A percentile compares a stretch with the other conserved stretches of the same genome.
Evolutionary conservation across 2,797 vertebrate genomes (phyloP).

Genomic region (Sarcophilus harrisii): DNA sequence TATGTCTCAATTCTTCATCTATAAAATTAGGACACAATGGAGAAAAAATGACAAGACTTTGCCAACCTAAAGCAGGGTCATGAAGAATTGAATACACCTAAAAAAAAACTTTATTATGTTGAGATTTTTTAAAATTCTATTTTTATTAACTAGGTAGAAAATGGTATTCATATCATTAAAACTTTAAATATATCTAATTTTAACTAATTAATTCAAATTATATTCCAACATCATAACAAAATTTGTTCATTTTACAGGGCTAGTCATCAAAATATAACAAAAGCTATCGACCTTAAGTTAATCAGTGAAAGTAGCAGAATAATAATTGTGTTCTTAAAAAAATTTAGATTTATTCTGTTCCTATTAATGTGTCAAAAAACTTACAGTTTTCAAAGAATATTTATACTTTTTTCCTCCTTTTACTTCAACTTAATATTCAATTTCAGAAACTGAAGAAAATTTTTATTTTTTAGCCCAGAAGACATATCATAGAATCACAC

Average conservation of each 20-base stretch:
- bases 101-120: conserved; percentile 11
- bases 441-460: conserved; percentile 27
- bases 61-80: neutral
- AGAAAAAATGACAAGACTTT: neutral
- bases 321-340: conserved; percentile 63
- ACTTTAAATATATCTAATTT: conserved; percentile 42
- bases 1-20: neutral
- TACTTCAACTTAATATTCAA: conserved; percentile 56
- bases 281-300: conserved; percentile 69
- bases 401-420: conserved; percentile 19
- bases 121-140: conserved; percentile 34
- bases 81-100: neutral
- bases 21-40: neutral
- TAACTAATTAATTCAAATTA: conserved; percentile 58
- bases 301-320: conserved; percentile 64
- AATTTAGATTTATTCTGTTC: conserved; percentile 59
- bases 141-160: conserved; percentile 41
- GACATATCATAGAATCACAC: neutral
- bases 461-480: neutral
- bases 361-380: conserved; percentile 66
- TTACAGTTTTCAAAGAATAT: conserved; percentile 50
- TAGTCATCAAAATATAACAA: conserved; percentile 70
- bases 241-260: conserved; percentile 8
- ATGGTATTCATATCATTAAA: conserved; percentile 52
- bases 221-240: conserved; percentile 57